Percentiles rank a stretch among this genome's conserved stretches.
These are phyloP conservation scores for Agriopis marginaria DNA, from an alignment of 2,888 invertebrate genomes.

Conservation along the genomic window DNA sequence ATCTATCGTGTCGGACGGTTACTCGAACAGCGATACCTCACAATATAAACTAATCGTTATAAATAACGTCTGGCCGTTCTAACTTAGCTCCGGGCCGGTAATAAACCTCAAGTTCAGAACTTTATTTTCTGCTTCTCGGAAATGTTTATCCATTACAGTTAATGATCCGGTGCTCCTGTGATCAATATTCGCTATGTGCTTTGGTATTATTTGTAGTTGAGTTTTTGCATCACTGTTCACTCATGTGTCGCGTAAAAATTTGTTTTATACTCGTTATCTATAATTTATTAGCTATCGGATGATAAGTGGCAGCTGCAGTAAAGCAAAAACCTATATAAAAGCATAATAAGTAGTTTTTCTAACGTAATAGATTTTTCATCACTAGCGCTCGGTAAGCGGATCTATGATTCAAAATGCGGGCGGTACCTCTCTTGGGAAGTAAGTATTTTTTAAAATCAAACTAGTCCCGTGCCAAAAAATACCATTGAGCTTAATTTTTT, in stretches of 20 bases:
- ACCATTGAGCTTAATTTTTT: too few relatives aligned
- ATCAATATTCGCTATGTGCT: neutral
- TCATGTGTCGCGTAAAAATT: too few relatives aligned
- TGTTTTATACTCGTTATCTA: too few relatives aligned
- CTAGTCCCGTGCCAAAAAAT: too few relatives aligned
- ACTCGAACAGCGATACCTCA: slow-evolving; percentile 48
- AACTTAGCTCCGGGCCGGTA: slow-evolving; percentile 26
- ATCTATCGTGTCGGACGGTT: slow-evolving; percentile 10
- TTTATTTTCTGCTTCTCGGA: slow-evolving; percentile 18
- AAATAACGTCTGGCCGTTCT: slow-evolving; percentile 45
- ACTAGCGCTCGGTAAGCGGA: too few relatives aligned
- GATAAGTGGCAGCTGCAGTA: too few relatives aligned
- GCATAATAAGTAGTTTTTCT: too few relatives aligned
- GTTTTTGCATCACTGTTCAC: neutral
- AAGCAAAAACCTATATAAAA: neutral
- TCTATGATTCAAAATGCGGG: too few relatives aligned
- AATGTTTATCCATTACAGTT: slow-evolving; percentile 26
- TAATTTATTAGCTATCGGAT: too few relatives aligned
- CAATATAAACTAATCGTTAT: slow-evolving; percentile 55
- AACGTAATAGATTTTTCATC: too few relatives aligned
- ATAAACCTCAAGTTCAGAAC: slow-evolving; percentile 29
- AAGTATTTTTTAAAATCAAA: too few relatives aligned
- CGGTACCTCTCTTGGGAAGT: too few relatives aligned
- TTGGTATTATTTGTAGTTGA: neutral
- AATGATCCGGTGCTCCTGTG: slow-evolving; percentile 21